Base-by-base conservation (phyloP, 1,140 invertebrate genomes). In the Harpegnathos saltator region DNA sequence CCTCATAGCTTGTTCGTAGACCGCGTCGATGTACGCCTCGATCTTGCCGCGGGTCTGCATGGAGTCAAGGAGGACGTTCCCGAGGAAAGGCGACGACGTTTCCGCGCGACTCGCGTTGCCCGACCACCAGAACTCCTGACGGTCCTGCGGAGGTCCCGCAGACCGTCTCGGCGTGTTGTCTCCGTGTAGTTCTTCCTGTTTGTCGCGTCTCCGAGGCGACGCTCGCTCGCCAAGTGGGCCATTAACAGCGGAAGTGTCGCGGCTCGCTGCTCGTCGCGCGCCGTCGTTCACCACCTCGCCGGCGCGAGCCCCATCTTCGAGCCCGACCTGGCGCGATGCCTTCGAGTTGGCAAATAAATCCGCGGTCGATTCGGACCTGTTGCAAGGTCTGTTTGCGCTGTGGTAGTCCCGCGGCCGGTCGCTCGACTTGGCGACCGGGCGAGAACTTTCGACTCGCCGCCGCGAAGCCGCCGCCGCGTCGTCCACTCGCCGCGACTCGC, bases 401-500 rank as follows among this genome's bases (percentile, higher is more conserved):
- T 44, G 4, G 3, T 68, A 24, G 17, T 68, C 15, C 52, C 29
- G 19, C 22, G 56, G 75, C 17, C 56, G 38, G 66, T 65, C 33
- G 59, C n/a, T 83, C 19, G 69, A 73, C 73, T 85, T 93, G 89
- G 68, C 90, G 71, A 33, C n/a, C 54, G 54, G 59, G 7, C 1
- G 15, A 11, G 52, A 88, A 87, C 58, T 87, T 87, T n/a, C 59
- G 19, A n/a, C 33, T 52, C 26, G 48, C 11, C 24, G 69, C 5
- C 29, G 14, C 19, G 15, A n/a, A n/a, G n/a, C 3, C 1, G 56
- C 3, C 14, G 62, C 33, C 17, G n/a, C 12, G 12, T 69, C 62
- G 71, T 93, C 92, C 33, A 89, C 85, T 56, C 84, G 65, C n/a
- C 84, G 65, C n/a, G 89, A 65, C 50, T 92, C 89, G 84, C 94